Percentiles rank a stretch among this genome's conserved stretches.
These are phyloP conservation scores for Schrankia costaestrigalis DNA, from an alignment of 2,888 invertebrate species.

Conservation along the genomic window DNA sequence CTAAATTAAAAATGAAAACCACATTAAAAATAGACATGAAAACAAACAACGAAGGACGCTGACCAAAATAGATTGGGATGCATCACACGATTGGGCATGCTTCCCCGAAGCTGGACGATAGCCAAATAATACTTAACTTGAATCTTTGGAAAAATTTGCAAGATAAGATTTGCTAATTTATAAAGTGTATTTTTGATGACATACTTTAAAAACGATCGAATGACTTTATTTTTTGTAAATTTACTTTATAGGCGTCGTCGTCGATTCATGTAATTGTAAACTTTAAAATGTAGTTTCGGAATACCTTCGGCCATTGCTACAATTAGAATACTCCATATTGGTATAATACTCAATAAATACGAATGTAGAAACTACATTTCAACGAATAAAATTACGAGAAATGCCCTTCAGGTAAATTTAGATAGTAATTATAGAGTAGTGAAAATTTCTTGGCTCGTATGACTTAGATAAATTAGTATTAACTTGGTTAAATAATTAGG, in stretches of 20 bases:
- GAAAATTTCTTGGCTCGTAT: too few relatives aligned
- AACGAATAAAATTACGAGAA: too few relatives aligned
- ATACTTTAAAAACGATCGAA: neutral
- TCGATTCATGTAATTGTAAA: neutral
- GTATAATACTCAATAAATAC: too few relatives aligned
- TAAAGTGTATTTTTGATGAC: conserved; percentile 40
- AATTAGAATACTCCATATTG: too few relatives aligned
- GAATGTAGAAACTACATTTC: too few relatives aligned
- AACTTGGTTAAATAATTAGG: too few relatives aligned
- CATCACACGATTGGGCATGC: conserved; percentile 59
- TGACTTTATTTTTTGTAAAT: neutral
- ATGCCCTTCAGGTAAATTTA: too few relatives aligned
- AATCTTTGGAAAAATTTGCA: conserved; percentile 22
- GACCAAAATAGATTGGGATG: conserved; percentile 64
- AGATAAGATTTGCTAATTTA: conserved; percentile 24
- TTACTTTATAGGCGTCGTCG: neutral
- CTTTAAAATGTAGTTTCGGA: too few relatives aligned
- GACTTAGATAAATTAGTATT: too few relatives aligned
- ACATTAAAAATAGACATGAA: conserved; percentile 57
- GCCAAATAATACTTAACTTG: conserved; percentile 44
- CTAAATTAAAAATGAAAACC: conserved; percentile 39
- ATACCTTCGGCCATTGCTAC: too few relatives aligned
- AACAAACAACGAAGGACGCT: conserved; percentile 64
- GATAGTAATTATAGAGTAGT: too few relatives aligned
- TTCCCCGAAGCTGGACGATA: conserved; percentile 48